Conservation (phyloP, 2,113 vertebrate genomes). For the Lipotes vexillifer region DNA sequence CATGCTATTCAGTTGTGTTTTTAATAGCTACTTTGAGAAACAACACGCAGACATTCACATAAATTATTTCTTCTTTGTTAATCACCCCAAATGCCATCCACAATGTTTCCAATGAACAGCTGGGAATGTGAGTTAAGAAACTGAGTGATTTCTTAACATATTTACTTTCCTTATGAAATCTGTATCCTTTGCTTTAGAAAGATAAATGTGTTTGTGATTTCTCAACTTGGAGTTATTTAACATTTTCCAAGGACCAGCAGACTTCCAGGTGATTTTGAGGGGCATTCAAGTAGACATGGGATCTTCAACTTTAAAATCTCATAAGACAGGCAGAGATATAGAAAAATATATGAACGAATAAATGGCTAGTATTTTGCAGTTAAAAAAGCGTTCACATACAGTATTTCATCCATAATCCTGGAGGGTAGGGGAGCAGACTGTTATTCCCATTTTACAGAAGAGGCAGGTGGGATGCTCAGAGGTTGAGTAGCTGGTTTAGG, state of each 20-base stretch:
- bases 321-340: background rate
- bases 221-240: background rate
- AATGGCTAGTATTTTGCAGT: background rate
- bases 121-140: background rate
- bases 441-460: background rate
- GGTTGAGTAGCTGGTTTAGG: too few species aligned
- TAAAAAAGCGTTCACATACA: background rate
- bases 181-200: background rate
- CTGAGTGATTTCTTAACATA: background rate
- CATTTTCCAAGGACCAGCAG: background rate
- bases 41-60: slow-evolving; percentile 7
- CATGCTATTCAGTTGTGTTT: background rate
- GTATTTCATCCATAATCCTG: background rate
- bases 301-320: background rate
- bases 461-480: background rate
- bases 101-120: background rate
- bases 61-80: slow-evolving; percentile 46
- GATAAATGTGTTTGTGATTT: background rate
- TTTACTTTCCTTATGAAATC: background rate
- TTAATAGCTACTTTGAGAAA: slow-evolving; percentile 32
- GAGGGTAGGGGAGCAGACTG: too few species aligned
- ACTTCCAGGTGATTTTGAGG: background rate
- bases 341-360: background rate
- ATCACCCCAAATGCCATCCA: background rate
- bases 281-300: background rate